Evolutionary conservation across 30 jellyfish, hydroid and myxozoan genomes (phyloP).

Genomic region (Clytia hemisphaerica): DNA sequence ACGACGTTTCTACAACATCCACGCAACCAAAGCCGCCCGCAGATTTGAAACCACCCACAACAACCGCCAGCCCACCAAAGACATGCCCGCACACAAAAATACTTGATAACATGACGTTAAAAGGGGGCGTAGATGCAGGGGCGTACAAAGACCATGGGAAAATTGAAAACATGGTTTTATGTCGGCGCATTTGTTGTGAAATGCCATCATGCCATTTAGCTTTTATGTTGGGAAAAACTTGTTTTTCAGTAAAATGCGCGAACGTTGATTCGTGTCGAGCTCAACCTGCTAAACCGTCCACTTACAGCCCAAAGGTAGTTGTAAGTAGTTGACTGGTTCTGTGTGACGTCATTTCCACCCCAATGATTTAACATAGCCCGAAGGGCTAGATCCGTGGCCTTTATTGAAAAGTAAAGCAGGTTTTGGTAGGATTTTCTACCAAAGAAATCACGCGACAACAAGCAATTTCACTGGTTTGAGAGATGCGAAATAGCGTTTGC

Average conservation of each 20-base stretch:
- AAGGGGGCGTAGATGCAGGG: slow-evolving; percentile 98
- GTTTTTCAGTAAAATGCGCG: slow-evolving; percentile 87
- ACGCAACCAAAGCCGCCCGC: too few relatives aligned
- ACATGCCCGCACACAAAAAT: slow-evolving; percentile 78
- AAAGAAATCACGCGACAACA: too few relatives aligned
- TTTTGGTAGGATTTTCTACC: too few relatives aligned
- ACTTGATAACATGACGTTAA: slow-evolving; percentile 59
- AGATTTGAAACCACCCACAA: neutral
- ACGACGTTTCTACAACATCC: too few relatives aligned
- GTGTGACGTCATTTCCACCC: too few relatives aligned
- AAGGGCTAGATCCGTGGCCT: too few relatives aligned
- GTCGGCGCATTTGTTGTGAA: slow-evolving; percentile 87
- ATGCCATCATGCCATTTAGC: slow-evolving; percentile 95
- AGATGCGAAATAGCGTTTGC: too few relatives aligned
- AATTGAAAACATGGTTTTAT: slow-evolving; percentile 80
- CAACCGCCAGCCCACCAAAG: slow-evolving; percentile 25
- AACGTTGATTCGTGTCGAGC: slow-evolving; percentile 89
- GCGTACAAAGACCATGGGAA: slow-evolving; percentile 91
- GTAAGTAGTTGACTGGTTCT: too few relatives aligned
- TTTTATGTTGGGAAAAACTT: slow-evolving; percentile 78
- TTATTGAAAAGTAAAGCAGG: too few relatives aligned
- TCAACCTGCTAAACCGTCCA: slow-evolving; percentile 90
- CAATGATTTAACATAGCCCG: too few relatives aligned
- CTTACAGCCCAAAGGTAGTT: slow-evolving; percentile 73
- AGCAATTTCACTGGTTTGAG: too few relatives aligned